Conservation (phyloP, 23 tunicate species). For the Botrylloides violaceus region DNA sequence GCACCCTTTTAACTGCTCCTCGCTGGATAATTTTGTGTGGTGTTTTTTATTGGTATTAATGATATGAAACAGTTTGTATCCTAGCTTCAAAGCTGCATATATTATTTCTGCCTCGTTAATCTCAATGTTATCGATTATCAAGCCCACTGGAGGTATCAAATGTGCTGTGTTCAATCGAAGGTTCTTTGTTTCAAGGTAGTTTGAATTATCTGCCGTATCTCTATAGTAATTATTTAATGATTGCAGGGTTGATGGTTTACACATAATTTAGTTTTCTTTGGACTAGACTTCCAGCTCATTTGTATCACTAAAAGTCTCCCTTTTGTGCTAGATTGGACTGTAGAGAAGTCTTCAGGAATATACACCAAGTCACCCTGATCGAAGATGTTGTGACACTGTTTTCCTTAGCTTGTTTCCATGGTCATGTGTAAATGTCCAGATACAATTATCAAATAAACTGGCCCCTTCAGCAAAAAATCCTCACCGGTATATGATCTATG, state of each 20-base stretch:
- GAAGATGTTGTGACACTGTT: neutral
- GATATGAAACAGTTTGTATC: constrained; percentile 50
- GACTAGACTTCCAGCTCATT: neutral
- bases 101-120: constrained; percentile 20
- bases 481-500: too few relatives aligned
- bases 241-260: constrained; percentile 1
- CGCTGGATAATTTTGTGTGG: neutral
- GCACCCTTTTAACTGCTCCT: neutral
- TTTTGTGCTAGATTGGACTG: neutral
- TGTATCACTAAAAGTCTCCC: constrained; percentile 7
- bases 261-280: neutral
- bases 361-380: constrained; percentile 29
- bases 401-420: neutral
- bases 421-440: constrained; percentile 7
- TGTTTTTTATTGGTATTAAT: constrained; percentile 10
- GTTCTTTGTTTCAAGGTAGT: neutral
- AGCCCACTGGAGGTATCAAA: constrained; percentile 44
- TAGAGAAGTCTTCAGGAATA: constrained; percentile 12
- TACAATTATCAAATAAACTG: neutral
- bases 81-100: constrained; percentile 23
- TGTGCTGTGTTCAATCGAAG: constrained; percentile 23
- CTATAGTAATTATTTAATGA: too few relatives aligned
- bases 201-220: neutral
- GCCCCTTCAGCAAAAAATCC: too few relatives aligned
- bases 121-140: constrained; percentile 28